phyloP scores from a whole-genome alignment of 2,113 vertebrate genomes.

The Ceuthmochares aereus region DNA sequence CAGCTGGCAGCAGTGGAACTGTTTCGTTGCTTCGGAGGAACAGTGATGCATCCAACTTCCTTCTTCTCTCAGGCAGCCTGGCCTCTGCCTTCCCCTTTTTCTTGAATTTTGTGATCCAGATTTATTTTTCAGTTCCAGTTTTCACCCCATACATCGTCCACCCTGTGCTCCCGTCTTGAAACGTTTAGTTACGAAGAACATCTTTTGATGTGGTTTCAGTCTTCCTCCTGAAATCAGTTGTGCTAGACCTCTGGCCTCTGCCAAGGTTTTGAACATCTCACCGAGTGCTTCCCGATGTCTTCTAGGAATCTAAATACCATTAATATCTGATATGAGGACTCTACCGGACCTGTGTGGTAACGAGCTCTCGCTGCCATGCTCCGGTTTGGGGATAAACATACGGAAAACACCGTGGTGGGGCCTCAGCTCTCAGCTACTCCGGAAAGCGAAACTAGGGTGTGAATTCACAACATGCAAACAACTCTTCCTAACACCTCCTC shows the following conservation, averaged over 20 bases:
- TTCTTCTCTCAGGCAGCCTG: neutral
- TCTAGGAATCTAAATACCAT: neutral
- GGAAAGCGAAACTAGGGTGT: neutral
- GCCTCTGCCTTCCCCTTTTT: neutral
- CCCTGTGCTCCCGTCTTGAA: neutral
- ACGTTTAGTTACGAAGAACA: neutral
- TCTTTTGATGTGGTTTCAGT: conserved; percentile 36
- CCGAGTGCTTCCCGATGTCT: neutral
- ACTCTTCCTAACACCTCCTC: neutral
- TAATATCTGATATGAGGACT: neutral
- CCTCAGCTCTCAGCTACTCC: neutral
- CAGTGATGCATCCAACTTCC: neutral
- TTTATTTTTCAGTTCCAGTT: neutral
- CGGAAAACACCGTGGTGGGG: neutral
- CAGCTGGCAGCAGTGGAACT: neutral
- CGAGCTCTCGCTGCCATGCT: neutral
- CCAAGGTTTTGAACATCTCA: neutral
- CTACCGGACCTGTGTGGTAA: neutral
- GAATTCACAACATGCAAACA: neutral
- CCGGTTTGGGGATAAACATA: neutral
- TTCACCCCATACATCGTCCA: neutral
- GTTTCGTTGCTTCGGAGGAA: neutral
- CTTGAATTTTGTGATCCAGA: neutral
- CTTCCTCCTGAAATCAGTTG: conserved; percentile 7
- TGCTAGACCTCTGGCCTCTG: neutral